Percentiles rank a stretch among this genome's conserved stretches.
Conservation (phyloP, 2,888 invertebrate genomes). For the Punctoribates punctum region DNA sequence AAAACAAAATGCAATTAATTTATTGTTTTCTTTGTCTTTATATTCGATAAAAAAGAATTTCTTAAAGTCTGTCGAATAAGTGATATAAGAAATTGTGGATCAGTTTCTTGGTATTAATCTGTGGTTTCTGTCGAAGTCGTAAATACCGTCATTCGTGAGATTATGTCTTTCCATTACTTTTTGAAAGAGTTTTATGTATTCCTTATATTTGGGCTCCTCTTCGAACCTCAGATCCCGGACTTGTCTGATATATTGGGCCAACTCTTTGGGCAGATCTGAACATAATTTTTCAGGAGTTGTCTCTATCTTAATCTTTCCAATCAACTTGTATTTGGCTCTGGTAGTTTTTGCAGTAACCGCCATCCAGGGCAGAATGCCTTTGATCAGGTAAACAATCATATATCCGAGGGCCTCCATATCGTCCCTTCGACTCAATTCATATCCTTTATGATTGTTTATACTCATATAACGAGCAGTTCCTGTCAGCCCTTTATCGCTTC, state of each 20-base stretch:
- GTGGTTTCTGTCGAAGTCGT: neutral
- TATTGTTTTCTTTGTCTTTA: no score
- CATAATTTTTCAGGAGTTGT: conserved; percentile 14
- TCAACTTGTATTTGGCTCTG: conserved; percentile 27
- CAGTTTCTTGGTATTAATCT: no score
- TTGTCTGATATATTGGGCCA: neutral
- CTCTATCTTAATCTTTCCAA: conserved; percentile 35
- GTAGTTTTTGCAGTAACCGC: conserved; percentile 20
- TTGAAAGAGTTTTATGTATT: neutral
- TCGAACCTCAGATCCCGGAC: conserved; percentile 13
- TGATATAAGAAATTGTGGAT: no score
- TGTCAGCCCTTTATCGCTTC: conserved; percentile 99
- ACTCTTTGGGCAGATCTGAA: conserved; percentile 33
- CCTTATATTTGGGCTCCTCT: conserved; percentile 35
- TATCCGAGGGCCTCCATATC: conserved; percentile 39
- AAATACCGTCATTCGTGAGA: neutral
- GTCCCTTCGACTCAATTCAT: conserved; percentile 36
- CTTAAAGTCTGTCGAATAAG: no score
- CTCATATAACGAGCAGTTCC: conserved; percentile 96
- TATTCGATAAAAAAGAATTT: no score
- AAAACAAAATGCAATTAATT: neutral
- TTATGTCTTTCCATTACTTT: neutral
- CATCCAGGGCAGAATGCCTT: conserved; percentile 38
- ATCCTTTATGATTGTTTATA: conserved; percentile 97
- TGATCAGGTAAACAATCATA: conserved; percentile 28